phyloP scores from a whole-genome alignment of 1,140 invertebrate species.

The Lerema accius region DNA sequence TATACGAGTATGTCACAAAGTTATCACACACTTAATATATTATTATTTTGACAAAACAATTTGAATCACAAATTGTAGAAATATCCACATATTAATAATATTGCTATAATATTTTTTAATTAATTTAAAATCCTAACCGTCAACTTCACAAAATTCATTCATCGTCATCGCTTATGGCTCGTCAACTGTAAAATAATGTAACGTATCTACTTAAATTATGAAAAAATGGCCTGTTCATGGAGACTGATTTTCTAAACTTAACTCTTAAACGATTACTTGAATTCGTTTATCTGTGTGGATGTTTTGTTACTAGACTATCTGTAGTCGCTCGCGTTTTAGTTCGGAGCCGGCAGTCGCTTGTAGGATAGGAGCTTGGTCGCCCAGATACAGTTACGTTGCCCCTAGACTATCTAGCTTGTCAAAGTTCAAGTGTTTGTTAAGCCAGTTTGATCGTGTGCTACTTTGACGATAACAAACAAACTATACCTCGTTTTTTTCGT shows the following conservation, averaged over 20 bases:
- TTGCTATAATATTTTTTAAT: too few relatives aligned
- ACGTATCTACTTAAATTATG: conserved; percentile 63
- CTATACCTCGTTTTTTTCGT: too few relatives aligned
- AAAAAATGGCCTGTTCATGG: conserved; percentile 82
- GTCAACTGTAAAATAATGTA: conserved; percentile 45
- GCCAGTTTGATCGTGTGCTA: too few relatives aligned
- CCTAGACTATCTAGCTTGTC: neutral
- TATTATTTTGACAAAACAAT: too few relatives aligned
- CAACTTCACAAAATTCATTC: neutral
- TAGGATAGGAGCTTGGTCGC: conserved; percentile 15
- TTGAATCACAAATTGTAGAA: too few relatives aligned
- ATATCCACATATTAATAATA: too few relatives aligned
- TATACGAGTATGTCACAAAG: too few relatives aligned
- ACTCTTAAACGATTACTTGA: conserved; percentile 58
- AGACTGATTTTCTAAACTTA: conserved; percentile 83
- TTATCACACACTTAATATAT: too few relatives aligned
- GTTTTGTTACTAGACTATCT: conserved; percentile 28
- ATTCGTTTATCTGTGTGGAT: conserved; percentile 47
- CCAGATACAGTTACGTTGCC: neutral
- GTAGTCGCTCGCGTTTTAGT: conserved; percentile 11
- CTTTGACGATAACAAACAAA: too few relatives aligned
- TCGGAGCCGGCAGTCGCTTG: conserved; percentile 16
- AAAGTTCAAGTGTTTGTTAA: too few relatives aligned
- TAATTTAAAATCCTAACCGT: too few relatives aligned
- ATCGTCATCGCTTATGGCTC: conserved; percentile 40